Base-by-base conservation (phyloP, 1,140 invertebrate species). In the Lineus longissimus region DNA sequence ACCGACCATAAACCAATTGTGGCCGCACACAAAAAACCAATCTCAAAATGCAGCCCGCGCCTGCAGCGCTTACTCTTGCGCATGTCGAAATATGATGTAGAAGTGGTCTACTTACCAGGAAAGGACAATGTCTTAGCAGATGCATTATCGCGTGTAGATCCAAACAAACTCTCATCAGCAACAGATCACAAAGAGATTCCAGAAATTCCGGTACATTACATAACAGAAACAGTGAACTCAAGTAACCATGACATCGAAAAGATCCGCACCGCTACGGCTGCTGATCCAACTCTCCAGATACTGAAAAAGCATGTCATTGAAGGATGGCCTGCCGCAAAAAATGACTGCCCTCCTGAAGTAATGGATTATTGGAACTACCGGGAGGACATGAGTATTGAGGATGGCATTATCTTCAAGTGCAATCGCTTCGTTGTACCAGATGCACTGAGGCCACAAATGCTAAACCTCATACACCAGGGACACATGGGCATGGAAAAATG, bases 61-160 rank as follows among this genome's bases (percentile, higher is more conserved):
- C n/a, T n/a, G n/a, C n/a, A n/a, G n/a, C n/a, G n/a, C n/a, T n/a
- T n/a, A n/a, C n/a, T n/a, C n/a, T n/a, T 72, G 71, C 58, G 69
- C 54, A 41, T 84, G 23, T 73, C 75, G 55, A 31, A 64, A 63
- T 83, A 77, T 72, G 72, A 83, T 65, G 68, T 83, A 15, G 63
- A 72, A 33, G 64, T 84, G 0, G 36, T 45, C 23, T 84, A 81
- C 56, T 54, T 68, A 7, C 25, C 75, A 29, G 63, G 57, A 0
- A 71, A 75, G 73, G 80, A 19, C 81, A 84, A 65, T 73, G 76
- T 2, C 71, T 82, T 56, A 79, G 78, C 30, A 68, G 81, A 64
- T 68, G 45, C 55, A 33, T 41, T 56, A 43, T 75, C 72, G 13
- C 47, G 74, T 36, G 62, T 47, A 43, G 73, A 55, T 40, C 69